Evolutionary conservation across 2,797 vertebrate species (phyloP).

Genomic region (Chloroceryle amazona): DNA sequence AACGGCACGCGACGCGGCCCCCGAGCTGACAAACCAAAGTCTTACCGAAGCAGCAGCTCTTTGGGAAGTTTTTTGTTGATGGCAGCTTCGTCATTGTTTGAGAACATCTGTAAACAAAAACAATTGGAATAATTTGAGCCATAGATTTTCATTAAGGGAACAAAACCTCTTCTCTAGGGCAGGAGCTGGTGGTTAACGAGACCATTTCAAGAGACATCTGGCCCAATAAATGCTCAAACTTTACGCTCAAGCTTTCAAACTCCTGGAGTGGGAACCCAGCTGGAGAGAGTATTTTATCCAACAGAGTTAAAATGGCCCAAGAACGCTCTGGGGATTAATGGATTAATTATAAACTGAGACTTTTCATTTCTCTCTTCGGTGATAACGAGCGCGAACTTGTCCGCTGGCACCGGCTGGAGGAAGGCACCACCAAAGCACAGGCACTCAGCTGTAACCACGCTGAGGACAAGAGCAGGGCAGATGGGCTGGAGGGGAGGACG

Average conservation of each 20-base stretch:
- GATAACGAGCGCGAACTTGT: neutral
- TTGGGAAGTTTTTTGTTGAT: constrained; percentile 99
- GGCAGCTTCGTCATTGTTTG: constrained; percentile 95
- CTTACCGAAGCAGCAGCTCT: constrained; percentile 96
- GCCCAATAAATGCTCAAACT: neutral
- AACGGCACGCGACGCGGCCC: neutral
- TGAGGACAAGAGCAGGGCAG: neutral
- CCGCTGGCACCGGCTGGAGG: neutral
- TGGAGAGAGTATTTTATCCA: neutral
- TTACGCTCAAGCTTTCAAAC: neutral
- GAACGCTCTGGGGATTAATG: neutral
- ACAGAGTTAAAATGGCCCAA: too few species aligned
- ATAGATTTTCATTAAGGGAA: neutral
- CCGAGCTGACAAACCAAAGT: neutral
- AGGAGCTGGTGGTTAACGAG: neutral
- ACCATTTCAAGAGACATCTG: neutral
- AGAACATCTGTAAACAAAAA: constrained; percentile 93
- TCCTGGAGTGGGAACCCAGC: neutral
- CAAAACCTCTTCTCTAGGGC: neutral
- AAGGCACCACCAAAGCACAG: neutral
- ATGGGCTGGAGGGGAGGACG: neutral
- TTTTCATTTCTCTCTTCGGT: neutral
- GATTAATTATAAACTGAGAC: neutral
- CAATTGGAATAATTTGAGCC: neutral
- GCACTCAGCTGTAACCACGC: neutral